phyloP scores from a whole-genome alignment of 2,888 invertebrate genomes.

The Sinohyriopsis cumingii region DNA sequence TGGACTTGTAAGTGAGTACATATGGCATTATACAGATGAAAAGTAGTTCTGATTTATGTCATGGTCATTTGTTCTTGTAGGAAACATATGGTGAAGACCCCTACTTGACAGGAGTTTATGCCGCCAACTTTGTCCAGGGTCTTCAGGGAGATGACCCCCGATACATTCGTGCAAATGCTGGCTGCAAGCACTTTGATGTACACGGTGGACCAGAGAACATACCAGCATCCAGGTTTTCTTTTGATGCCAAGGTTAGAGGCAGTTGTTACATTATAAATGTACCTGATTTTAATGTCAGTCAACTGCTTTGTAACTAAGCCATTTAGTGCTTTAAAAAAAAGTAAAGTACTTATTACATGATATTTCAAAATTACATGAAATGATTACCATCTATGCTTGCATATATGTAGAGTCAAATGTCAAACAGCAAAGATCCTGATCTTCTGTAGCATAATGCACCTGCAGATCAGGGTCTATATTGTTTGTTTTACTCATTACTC shows the following conservation, averaged over 20 bases:
- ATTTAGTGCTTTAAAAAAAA: neutral
- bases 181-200: conserved; percentile 69
- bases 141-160: conserved; percentile 64
- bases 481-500: too few species aligned
- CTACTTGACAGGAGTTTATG: conserved; percentile 58
- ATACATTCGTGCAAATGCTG: conserved; percentile 64
- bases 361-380: too few species aligned
- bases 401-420: too few species aligned
- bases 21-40: too few species aligned
- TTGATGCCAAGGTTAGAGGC: conserved; percentile 53
- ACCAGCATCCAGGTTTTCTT: conserved; percentile 55
- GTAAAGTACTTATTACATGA: too few species aligned
- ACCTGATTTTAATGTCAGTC: neutral
- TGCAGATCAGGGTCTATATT: too few species aligned
- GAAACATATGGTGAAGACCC: conserved; percentile 71
- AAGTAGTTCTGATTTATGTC: too few species aligned
- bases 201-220: conserved; percentile 68
- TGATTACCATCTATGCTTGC: too few species aligned
- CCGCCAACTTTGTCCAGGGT: conserved; percentile 60
- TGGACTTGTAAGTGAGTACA: too few species aligned
- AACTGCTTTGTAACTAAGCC: neutral
- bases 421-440: too few species aligned
- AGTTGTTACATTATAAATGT: neutral
- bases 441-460: too few species aligned
- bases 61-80: conserved; percentile 29